These are phyloP conservation scores for Drosophila hawaiiensis DNA, from an alignment of 2,888 invertebrate species.

Conservation along the genomic window DNA sequence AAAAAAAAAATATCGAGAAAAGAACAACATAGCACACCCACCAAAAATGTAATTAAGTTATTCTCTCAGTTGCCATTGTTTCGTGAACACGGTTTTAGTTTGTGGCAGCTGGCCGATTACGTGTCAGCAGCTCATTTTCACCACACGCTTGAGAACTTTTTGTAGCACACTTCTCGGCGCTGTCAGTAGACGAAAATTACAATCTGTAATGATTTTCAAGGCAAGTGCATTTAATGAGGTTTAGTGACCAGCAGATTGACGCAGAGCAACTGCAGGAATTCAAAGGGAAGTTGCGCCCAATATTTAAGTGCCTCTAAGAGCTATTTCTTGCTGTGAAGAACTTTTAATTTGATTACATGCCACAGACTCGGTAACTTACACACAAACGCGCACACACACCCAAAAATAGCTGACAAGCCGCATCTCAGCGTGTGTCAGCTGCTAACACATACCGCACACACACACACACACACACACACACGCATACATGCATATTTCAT, in stretches of 20 bases:
- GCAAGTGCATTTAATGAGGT: conserved; percentile 46
- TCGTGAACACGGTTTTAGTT: conserved; percentile 42
- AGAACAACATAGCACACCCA: conserved; percentile 27
- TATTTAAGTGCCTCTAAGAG: conserved; percentile 66
- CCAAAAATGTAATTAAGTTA: conserved; percentile 78
- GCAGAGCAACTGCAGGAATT: background rate
- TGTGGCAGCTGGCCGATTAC: conserved; percentile 75
- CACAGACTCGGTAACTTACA: conserved; percentile 57
- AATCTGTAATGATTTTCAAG: conserved; percentile 28
- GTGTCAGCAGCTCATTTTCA: conserved; percentile 60
- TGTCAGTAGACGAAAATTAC: conserved; percentile 34
- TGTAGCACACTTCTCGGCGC: conserved; percentile 10
- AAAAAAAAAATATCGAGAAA: conserved; percentile 26
- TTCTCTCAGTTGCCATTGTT: conserved; percentile 60
- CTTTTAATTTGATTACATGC: conserved; percentile 79
- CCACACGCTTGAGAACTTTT: conserved; percentile 13
- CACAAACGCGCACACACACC: conserved; percentile 18
- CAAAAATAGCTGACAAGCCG: conserved; percentile 60
- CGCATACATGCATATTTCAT: conserved; percentile 52
- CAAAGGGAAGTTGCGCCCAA: conserved; percentile 3
- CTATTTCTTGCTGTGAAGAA: conserved; percentile 70
- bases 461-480: conserved; percentile 12
- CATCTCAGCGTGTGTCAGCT: conserved; percentile 57
- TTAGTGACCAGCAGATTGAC: conserved; percentile 1
- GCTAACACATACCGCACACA: conserved; percentile 32